Evolutionary conservation across 2,113 vertebrate species (phyloP).

Genomic region (Phylloscopus trochilus): DNA sequence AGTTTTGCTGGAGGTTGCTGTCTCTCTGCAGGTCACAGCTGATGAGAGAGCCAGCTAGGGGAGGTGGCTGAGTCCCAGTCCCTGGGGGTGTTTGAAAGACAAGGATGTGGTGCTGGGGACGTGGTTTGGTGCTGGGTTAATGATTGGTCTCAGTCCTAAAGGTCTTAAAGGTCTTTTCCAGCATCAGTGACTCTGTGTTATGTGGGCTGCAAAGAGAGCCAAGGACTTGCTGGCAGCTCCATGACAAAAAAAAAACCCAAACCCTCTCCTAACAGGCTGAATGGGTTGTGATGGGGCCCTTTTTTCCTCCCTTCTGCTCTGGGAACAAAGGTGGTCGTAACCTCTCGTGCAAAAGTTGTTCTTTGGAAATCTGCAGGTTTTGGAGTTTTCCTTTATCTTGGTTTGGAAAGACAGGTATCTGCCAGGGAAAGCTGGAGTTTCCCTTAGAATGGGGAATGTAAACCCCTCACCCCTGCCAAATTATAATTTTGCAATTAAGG

Average conservation of each 20-base stretch:
- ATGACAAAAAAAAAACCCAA: neutral
- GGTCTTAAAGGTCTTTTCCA: neutral
- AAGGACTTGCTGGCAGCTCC: neutral
- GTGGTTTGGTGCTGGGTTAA: neutral
- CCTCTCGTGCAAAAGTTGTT: neutral
- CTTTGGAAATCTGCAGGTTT: neutral
- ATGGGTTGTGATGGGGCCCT: fast-evolving
- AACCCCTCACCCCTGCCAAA: no score
- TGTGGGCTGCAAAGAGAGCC: neutral
- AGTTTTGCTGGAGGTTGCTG: neutral
- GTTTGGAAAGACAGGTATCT: no score
- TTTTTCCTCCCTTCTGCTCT: neutral
- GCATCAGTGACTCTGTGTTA: fast-evolving
- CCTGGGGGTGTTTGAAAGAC: neutral
- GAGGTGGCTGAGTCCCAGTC: neutral
- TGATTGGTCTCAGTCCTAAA: neutral
- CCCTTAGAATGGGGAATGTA: no score
- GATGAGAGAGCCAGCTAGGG: neutral
- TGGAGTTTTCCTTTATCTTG: neutral
- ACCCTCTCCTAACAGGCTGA: fast-evolving
- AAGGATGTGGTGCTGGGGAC: neutral
- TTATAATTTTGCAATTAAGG: no score
- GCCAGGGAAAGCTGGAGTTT: no score
- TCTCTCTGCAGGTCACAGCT: neutral
- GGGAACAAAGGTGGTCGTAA: neutral